Conservation (phyloP, 1,140 invertebrate genomes). For the Drepana arcuata region DNA sequence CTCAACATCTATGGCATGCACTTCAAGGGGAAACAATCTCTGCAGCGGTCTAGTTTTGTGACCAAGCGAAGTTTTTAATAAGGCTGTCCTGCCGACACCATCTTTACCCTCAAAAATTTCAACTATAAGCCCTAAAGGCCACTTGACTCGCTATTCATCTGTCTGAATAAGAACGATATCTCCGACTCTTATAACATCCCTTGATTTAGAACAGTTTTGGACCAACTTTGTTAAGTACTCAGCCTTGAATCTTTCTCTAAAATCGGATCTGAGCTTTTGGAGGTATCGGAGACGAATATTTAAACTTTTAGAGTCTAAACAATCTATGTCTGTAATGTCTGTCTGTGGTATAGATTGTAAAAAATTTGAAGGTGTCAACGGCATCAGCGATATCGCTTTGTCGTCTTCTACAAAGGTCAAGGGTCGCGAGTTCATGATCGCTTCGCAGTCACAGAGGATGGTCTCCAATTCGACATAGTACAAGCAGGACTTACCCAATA, state of each 20-base stretch:
- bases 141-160: constrained; percentile 1
- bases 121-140: constrained; percentile 3
- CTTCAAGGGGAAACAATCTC: not conserved
- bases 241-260: constrained; percentile 4
- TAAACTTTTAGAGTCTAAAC: constrained; percentile 1
- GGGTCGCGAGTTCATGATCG: constrained; percentile 5
- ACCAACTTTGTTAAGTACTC: constrained; percentile 6
- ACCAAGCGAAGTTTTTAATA: not conserved
- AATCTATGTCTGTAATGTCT: constrained; percentile 1
- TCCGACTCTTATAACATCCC: not conserved
- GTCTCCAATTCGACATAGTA: constrained; percentile 4
- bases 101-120: constrained; percentile 1
- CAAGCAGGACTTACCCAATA: constrained; percentile 1
- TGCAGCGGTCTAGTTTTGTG: constrained; percentile 2
- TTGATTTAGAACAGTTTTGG: not conserved
- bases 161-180: constrained; percentile 5
- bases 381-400: constrained; percentile 1
- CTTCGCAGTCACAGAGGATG: constrained; percentile 8
- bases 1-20: no score
- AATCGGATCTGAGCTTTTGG: constrained; percentile 4
- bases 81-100: constrained; percentile 2
- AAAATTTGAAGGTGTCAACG: constrained; percentile 5
- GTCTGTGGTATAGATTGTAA: constrained; percentile 1
- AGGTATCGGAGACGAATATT: constrained; percentile 2
- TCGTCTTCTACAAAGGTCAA: constrained; percentile 5